Evolutionary conservation across 2,888 invertebrate genomes (phyloP).

Genomic region (Apomyelois bistriatella): DNA sequence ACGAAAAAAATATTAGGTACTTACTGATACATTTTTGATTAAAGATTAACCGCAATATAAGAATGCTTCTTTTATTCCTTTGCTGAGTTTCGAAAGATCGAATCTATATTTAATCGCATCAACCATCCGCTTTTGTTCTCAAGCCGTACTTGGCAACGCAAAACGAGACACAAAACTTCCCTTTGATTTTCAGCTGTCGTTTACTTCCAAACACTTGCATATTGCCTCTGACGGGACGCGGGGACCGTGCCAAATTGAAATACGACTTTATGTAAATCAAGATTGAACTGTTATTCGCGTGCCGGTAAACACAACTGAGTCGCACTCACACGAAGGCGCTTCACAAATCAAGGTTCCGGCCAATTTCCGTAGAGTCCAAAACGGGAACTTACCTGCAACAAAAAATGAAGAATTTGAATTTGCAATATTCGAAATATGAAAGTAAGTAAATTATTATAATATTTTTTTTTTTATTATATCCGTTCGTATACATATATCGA

Average conservation of each 20-base stretch:
- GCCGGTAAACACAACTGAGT: slow-evolving; percentile 52
- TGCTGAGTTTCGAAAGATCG: slow-evolving; percentile 1
- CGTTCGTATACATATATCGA: too few species aligned
- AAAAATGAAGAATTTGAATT: slow-evolving; percentile 36
- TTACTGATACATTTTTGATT: too few species aligned
- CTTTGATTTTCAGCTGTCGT: slow-evolving; percentile 63
- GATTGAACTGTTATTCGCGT: slow-evolving; percentile 62
- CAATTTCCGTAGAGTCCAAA: slow-evolving; percentile 40
- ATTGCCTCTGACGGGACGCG: slow-evolving; percentile 32
- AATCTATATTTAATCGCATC: slow-evolving; percentile 11
- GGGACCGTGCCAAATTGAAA: slow-evolving; percentile 54
- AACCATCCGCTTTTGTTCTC: slow-evolving; percentile 11
- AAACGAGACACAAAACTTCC: slow-evolving; percentile 40
- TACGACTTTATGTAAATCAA: slow-evolving; percentile 60
- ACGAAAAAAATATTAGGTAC: too few species aligned
- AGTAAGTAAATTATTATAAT: not conserved
- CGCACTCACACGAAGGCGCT: slow-evolving; percentile 43
- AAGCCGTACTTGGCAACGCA: slow-evolving; percentile 20
- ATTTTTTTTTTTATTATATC: too few species aligned
- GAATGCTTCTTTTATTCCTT: too few species aligned
- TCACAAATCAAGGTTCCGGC: slow-evolving; percentile 54
- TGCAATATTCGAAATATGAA: slow-evolving; percentile 10
- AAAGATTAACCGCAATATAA: too few species aligned
- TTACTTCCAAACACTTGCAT: slow-evolving; percentile 43
- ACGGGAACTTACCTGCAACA: slow-evolving; percentile 68